These are phyloP conservation scores for Campoplex nolae DNA, from an alignment of 2,888 invertebrate genomes.

Conservation along the genomic window DNA sequence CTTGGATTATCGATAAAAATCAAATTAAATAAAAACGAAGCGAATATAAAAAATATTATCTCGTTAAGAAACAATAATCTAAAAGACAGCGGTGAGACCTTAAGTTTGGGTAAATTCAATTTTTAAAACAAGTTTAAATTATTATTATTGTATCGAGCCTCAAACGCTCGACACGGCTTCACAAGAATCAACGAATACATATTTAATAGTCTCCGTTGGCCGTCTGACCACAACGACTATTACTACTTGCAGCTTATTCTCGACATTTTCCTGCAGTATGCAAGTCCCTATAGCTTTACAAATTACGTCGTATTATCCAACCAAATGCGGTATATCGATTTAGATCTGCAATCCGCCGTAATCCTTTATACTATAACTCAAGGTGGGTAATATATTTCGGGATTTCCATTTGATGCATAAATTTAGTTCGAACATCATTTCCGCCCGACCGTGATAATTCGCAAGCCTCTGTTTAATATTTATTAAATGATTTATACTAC, in stretches of 20 bases:
- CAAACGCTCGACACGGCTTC: too few species aligned
- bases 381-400: constrained; percentile 2
- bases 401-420: constrained; percentile 38
- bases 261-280: background rate
- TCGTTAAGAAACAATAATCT: too few species aligned
- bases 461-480: background rate
- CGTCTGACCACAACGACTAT: constrained; percentile 48
- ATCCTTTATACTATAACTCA: constrained; percentile 5
- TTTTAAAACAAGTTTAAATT: too few species aligned
- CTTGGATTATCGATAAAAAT: too few species aligned
- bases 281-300: background rate
- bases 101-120: too few species aligned
- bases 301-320: constrained; percentile 5
- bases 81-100: too few species aligned
- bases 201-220: too few species aligned
- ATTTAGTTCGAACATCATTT: constrained; percentile 29
- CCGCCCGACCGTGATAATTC: background rate
- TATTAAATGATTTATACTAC: background rate
- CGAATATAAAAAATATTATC: too few species aligned
- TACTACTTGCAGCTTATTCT: constrained; percentile 40
- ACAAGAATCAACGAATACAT: too few species aligned
- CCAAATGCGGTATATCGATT: constrained; percentile 30
- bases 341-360: background rate
- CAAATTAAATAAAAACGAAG: too few species aligned
- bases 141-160: too few species aligned